These are phyloP conservation scores for Drosophila bocqueti DNA, from an alignment of 1,140 invertebrate species.

Conservation along the genomic window DNA sequence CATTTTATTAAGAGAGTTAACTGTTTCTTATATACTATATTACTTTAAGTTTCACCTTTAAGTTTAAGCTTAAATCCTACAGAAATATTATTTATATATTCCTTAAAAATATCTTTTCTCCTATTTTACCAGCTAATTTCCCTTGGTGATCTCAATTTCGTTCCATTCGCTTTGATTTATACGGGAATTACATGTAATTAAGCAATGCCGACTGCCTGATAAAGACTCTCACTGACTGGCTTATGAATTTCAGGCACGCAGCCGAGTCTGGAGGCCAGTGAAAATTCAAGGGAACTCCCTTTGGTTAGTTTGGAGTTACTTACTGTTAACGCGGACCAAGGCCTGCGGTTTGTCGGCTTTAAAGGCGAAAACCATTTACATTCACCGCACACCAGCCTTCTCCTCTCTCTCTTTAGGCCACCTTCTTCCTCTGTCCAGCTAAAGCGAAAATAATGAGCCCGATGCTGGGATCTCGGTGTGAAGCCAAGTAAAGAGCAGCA, in stretches of 20 bases:
- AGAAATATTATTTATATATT: background rate
- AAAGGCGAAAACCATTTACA: slow-evolving; percentile 46
- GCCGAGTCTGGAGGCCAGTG: slow-evolving; percentile 14
- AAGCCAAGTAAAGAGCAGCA: slow-evolving; percentile 54
- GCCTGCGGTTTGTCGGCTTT: slow-evolving; percentile 60
- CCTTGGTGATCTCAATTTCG: slow-evolving; percentile 18
- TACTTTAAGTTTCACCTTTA: background rate
- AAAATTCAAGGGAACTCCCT: slow-evolving; percentile 24
- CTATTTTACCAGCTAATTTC: slow-evolving; percentile 23
- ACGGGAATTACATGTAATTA: slow-evolving; percentile 46
- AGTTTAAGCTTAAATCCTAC: background rate
- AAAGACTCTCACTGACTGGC: slow-evolving; percentile 12
- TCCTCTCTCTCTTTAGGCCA: slow-evolving; percentile 9
- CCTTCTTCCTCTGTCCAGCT: slow-evolving; percentile 60
- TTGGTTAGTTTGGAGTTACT: slow-evolving; percentile 34
- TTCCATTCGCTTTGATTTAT: slow-evolving; percentile 38
- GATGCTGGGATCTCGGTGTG: slow-evolving; percentile 54
- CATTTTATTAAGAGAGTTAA: too few species aligned
- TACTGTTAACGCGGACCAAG: slow-evolving; percentile 18
- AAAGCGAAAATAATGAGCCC: slow-evolving; percentile 81
- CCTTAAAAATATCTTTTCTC: too few species aligned
- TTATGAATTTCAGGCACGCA: slow-evolving; percentile 58
- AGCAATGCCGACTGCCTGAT: slow-evolving; percentile 35
- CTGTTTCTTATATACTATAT: too few species aligned
- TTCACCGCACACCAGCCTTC: slow-evolving; percentile 8